Evolutionary conservation across 2,797 vertebrate species (phyloP).

Genomic region (Chelonia mydas): DNA sequence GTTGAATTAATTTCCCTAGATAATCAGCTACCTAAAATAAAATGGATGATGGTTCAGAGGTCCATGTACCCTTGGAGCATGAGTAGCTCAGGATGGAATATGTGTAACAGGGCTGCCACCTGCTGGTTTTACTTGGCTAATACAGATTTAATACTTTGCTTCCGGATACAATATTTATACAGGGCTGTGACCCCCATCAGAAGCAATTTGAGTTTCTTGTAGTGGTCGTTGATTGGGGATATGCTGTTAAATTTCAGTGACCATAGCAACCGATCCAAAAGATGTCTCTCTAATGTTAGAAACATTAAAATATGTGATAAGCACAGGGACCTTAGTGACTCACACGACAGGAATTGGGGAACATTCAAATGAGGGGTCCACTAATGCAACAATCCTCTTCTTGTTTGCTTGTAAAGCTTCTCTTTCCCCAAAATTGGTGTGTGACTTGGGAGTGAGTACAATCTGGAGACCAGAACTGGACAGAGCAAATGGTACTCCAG

Average conservation of each 20-base stretch:
- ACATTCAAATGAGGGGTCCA: background rate
- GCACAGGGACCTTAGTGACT: background rate
- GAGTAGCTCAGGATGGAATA: background rate
- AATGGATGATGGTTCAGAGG: background rate
- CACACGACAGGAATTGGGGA: background rate
- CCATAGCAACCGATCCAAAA: background rate
- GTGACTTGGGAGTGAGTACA: background rate
- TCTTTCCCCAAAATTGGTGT: background rate
- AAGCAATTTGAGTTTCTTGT: background rate
- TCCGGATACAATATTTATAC: fast-evolving
- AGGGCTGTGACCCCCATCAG: fast-evolving
- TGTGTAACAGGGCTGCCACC: conserved; percentile 47
- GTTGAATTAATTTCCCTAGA: background rate
- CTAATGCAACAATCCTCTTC: background rate
- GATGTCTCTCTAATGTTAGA: background rate
- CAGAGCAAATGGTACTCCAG: background rate
- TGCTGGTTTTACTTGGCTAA: conserved; percentile 18
- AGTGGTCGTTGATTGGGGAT: background rate
- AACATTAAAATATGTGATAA: background rate
- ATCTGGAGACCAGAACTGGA: background rate
- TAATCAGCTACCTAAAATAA: background rate
- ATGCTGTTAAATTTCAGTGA: background rate
- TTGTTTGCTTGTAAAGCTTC: background rate
- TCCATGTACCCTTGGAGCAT: background rate
- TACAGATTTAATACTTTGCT: fast-evolving